A percentile compares a stretch with the other conserved stretches of the same genome.
Conservation (phyloP, 2,113 vertebrate genomes). For the Callocephalon fimbriatum region DNA sequence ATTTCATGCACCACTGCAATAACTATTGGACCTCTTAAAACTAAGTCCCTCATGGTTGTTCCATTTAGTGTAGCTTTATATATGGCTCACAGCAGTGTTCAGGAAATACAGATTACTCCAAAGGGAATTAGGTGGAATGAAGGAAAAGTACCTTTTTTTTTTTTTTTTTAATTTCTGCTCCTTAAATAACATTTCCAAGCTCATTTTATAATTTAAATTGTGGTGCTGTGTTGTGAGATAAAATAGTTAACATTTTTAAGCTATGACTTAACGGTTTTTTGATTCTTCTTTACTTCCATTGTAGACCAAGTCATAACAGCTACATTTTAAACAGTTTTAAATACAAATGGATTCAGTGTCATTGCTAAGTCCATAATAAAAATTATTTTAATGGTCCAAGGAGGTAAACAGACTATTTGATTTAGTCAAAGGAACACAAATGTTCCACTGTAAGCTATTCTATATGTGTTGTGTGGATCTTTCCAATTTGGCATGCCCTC, state of each 20-base stretch:
- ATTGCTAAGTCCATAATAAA: conserved; percentile 86
- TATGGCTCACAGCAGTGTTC: conserved; percentile 83
- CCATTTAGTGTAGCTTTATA: conserved; percentile 69
- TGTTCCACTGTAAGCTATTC: conserved; percentile 79
- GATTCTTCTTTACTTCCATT: conserved; percentile 76
- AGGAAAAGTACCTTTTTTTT: conserved; percentile 70
- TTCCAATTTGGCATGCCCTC: conserved; percentile 82
- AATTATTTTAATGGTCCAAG: conserved; percentile 83
- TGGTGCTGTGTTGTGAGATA: conserved; percentile 77
- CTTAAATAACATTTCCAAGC: conserved; percentile 82
- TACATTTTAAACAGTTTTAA: conserved; percentile 84
- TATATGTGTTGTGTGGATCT: conserved; percentile 74
- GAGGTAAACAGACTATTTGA: conserved; percentile 83
- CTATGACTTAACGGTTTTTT: conserved; percentile 76
- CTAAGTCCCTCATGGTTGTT: conserved; percentile 66
- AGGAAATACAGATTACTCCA: conserved; percentile 74
- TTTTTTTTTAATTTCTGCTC: conserved; percentile 65
- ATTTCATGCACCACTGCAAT: conserved; percentile 68
- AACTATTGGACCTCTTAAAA: conserved; percentile 73
- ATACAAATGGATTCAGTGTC: conserved; percentile 87
- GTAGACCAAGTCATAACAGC: conserved; percentile 79
- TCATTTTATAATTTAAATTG: conserved; percentile 81
- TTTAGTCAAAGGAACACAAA: conserved; percentile 82
- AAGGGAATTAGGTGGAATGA: conserved; percentile 77
- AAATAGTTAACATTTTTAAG: conserved; percentile 81